Conservation (phyloP, 1,140 invertebrate species). For the Aleiodes sp. region DNA sequence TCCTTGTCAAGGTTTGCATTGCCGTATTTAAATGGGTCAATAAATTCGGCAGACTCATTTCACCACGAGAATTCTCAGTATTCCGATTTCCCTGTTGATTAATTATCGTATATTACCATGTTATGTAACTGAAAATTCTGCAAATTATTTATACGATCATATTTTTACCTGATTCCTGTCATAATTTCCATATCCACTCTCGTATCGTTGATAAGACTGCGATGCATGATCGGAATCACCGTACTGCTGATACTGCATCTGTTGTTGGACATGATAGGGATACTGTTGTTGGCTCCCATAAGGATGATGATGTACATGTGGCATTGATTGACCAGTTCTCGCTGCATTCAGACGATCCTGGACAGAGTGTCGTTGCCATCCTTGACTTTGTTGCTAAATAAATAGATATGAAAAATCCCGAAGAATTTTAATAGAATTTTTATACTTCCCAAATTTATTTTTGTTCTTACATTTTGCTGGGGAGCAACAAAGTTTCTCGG, state of each 20-base stretch:
- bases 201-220: slow-evolving; percentile 42
- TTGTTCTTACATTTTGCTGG: slow-evolving; percentile 19
- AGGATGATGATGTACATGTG: slow-evolving; percentile 29
- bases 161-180: slow-evolving; percentile 42
- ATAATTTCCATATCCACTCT: slow-evolving; percentile 44
- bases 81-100: slow-evolving; percentile 25
- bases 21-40: slow-evolving; percentile 67
- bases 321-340: slow-evolving; percentile 32
- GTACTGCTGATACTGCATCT: slow-evolving; percentile 42
- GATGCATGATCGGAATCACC: slow-evolving; percentile 36
- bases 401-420: neutral
- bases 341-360: slow-evolving; percentile 26
- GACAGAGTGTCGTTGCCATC: slow-evolving; percentile 16
- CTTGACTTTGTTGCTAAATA: slow-evolving; percentile 16
- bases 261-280: slow-evolving; percentile 35
- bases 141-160: too few relatives aligned
- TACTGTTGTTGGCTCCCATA: slow-evolving; percentile 35
- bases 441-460: neutral
- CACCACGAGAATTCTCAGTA: slow-evolving; percentile 36
- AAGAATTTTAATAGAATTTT: neutral
- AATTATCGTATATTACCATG: too few relatives aligned
- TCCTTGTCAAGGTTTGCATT: slow-evolving; percentile 70
- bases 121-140: too few relatives aligned
- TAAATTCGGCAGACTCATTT: slow-evolving; percentile 36
- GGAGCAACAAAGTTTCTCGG: slow-evolving; percentile 9